Evolutionary conservation across 2,113 vertebrate species (phyloP).

Genomic region (Puntigrus tetrazona): DNA sequence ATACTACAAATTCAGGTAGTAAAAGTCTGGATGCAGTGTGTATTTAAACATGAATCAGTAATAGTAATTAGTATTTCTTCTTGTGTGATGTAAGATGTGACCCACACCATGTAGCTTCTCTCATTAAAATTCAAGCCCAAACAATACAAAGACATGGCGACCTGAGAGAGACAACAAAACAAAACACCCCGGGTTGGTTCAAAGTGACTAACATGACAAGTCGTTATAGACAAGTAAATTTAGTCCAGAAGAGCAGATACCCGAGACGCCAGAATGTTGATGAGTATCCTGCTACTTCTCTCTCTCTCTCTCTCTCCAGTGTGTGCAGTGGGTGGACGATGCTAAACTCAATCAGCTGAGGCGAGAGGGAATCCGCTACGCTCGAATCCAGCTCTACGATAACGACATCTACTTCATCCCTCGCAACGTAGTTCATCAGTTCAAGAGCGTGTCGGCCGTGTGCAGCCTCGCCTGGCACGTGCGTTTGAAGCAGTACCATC

Average conservation of each 20-base stretch:
- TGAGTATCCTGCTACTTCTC: conserved; percentile 9
- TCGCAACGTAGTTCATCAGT: conserved; percentile 96
- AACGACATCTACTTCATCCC: conserved; percentile 98
- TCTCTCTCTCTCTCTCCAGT: too few species aligned
- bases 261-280: not conserved
- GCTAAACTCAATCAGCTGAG: conserved; percentile 98
- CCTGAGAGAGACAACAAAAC: not conserved
- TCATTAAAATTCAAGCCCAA: too few species aligned
- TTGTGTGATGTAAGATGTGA: not conserved
- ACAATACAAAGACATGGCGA: too few species aligned
- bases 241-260: not conserved
- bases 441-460: conserved; percentile 96
- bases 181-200: not conserved
- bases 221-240: not conserved
- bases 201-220: not conserved
- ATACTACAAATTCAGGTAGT: too few species aligned
- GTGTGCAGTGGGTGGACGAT: conserved; percentile 98
- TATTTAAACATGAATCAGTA: too few species aligned
- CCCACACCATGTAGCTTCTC: not conserved
- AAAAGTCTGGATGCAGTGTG: too few species aligned
- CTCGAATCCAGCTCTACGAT: conserved; percentile 92
- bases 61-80: too few species aligned
- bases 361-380: conserved; percentile 95
- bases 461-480: conserved; percentile 97
- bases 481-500: conserved; percentile 87